Percentiles rank a stretch among this genome's conserved stretches.
Evolutionary conservation across 2,113 vertebrate genomes (phyloP).

Genomic region (Gavialis gangeticus): DNA sequence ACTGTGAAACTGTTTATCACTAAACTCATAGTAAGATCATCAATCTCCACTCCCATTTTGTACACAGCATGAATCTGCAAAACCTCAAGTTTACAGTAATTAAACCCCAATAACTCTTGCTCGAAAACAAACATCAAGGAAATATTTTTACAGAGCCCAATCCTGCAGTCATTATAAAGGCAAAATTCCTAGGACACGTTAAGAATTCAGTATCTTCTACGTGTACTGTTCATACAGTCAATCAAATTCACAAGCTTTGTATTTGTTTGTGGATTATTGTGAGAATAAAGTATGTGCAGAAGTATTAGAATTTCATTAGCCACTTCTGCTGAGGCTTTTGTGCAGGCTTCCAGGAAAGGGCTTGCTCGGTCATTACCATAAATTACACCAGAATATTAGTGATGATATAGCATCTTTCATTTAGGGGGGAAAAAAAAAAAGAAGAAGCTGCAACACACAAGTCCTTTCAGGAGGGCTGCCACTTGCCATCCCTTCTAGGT

Average conservation of each 20-base stretch:
- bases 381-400: conserved; percentile 21
- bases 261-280: rapidly evolving
- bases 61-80: neutral
- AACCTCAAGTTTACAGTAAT: neutral
- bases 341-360: neutral
- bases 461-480: conserved; percentile 47
- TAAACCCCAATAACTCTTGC: neutral
- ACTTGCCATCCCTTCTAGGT: conserved; percentile 81
- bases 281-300: neutral
- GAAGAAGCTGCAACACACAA: neutral
- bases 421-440: neutral
- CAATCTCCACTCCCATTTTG: neutral
- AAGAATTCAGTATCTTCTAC: neutral
- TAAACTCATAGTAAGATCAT: conserved; percentile 3
- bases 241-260: neutral
- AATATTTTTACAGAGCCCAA: neutral
- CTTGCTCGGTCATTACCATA: neutral
- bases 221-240: neutral
- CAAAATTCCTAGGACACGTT: neutral
- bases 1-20: neutral
- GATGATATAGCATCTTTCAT: conserved; percentile 16
- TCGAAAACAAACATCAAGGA: neutral
- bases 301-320: neutral
- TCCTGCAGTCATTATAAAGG: neutral
- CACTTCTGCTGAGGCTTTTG: neutral